These are phyloP conservation scores for Phenganax subtilis DNA, from an alignment of 92 coral and sea anemone genomes.

Conservation along the genomic window DNA sequence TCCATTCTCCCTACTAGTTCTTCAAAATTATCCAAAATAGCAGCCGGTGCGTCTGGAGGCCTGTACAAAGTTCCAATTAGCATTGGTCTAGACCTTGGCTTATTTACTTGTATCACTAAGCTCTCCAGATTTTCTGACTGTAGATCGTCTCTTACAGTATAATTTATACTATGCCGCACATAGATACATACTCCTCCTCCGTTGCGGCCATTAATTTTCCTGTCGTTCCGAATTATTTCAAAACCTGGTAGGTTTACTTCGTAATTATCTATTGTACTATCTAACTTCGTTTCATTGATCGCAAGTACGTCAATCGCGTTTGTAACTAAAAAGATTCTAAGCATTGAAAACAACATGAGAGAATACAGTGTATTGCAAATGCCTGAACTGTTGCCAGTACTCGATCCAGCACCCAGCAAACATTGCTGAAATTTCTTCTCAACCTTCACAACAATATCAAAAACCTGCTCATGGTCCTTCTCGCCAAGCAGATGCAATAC, in stretches of 20 bases:
- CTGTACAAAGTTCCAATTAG: slow-evolving; percentile 7
- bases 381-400: too few species aligned
- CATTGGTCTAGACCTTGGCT: slow-evolving; percentile 5
- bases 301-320: neutral
- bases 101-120: slow-evolving; percentile 11
- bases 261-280: neutral
- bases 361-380: too few species aligned
- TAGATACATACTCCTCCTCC: neutral
- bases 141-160: neutral
- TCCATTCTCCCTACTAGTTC: too few species aligned
- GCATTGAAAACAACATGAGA: too few species aligned
- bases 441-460: too few species aligned
- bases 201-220: slow-evolving; percentile 2
- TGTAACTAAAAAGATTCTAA: neutral
- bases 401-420: too few species aligned
- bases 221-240: neutral
- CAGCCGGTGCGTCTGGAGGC: neutral
- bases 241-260: neutral
- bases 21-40: slow-evolving; percentile 9
- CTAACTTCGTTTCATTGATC: slow-evolving; percentile 4
- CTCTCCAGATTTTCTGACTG: neutral
- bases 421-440: too few species aligned
- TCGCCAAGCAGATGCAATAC: too few species aligned
- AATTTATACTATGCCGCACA: neutral
- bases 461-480: too few species aligned